Evolutionary conservation across 2,888 invertebrate genomes (phyloP).

Genomic region (Eudemis profundana): DNA sequence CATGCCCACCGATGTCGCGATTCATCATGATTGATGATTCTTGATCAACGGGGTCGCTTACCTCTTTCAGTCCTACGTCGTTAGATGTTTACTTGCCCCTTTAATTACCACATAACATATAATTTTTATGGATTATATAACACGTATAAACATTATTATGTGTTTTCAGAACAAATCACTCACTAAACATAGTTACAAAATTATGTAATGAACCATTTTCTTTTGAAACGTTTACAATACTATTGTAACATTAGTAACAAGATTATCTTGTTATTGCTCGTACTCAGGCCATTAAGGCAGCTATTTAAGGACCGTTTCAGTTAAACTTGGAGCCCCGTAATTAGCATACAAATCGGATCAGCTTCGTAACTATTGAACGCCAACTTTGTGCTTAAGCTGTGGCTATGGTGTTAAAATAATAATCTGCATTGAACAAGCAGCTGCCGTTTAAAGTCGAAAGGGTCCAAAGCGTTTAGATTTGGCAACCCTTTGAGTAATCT

Average conservation of each 20-base stretch:
- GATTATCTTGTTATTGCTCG: conserved; percentile 39
- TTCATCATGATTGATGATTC: conserved; percentile 79
- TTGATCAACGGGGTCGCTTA: conserved; percentile 78
- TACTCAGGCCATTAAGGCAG: conserved; percentile 27
- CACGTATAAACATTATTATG: neutral
- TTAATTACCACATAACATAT: conserved; percentile 65
- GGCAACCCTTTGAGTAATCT: conserved; percentile 79
- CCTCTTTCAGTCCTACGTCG: conserved; percentile 55
- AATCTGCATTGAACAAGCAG: conserved; percentile 67
- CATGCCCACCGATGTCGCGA: conserved; percentile 57
- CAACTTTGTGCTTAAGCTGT: conserved; percentile 53
- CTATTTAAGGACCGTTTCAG: conserved; percentile 40
- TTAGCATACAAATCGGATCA: conserved; percentile 71
- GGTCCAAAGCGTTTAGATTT: conserved; percentile 72
- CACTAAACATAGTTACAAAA: conserved; percentile 14
- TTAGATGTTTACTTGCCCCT: conserved; percentile 66
- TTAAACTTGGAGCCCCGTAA: conserved; percentile 49
- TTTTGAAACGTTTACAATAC: conserved; percentile 34
- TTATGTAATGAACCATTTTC: conserved; percentile 24
- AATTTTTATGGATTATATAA: conserved; percentile 9
- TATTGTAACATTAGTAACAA: conserved; percentile 29
- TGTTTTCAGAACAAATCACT: neutral
- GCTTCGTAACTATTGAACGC: conserved; percentile 56
- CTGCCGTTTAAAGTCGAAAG: conserved; percentile 66
- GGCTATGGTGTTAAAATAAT: conserved; percentile 72